Conservation (phyloP, 2,113 vertebrate species). For the Sclerurus mexicanus region DNA sequence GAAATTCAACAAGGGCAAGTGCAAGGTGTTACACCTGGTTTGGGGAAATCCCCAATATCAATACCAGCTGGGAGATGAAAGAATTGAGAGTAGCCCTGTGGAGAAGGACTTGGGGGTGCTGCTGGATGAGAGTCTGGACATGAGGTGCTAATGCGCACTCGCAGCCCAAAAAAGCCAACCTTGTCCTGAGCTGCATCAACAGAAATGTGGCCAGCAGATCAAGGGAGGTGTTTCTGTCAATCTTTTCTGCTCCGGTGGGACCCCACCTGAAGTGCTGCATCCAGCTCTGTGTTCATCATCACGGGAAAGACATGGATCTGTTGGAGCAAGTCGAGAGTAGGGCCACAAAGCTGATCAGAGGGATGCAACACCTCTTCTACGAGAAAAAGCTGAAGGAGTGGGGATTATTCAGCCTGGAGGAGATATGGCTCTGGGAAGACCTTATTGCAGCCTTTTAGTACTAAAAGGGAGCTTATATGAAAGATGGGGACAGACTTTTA, state of each 20-base stretch:
- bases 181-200: not conserved
- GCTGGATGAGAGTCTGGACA: not conserved
- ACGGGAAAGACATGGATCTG: not conserved
- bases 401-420: not conserved
- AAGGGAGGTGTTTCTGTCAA: not conserved
- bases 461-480: not conserved
- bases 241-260: not conserved
- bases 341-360: not conserved
- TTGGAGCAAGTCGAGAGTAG: not conserved
- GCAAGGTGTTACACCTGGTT: not conserved
- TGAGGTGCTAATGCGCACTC: rapidly evolving
- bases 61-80: not conserved
- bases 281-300: not conserved
- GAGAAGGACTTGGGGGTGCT: not conserved
- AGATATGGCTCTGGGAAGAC: not conserved
- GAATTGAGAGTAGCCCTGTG: not conserved
- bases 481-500: not conserved
- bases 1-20: not conserved
- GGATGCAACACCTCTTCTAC: not conserved
- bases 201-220: rapidly evolving
- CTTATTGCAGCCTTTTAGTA: not conserved
- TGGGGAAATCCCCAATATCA: not conserved
- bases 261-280: not conserved
- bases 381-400: not conserved
- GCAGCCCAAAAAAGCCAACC: not conserved